A percentile compares a stretch with the other conserved stretches of the same genome.
Conservation (phyloP, 2,888 invertebrate species). For the Trissonchulus latispiculum region DNA sequence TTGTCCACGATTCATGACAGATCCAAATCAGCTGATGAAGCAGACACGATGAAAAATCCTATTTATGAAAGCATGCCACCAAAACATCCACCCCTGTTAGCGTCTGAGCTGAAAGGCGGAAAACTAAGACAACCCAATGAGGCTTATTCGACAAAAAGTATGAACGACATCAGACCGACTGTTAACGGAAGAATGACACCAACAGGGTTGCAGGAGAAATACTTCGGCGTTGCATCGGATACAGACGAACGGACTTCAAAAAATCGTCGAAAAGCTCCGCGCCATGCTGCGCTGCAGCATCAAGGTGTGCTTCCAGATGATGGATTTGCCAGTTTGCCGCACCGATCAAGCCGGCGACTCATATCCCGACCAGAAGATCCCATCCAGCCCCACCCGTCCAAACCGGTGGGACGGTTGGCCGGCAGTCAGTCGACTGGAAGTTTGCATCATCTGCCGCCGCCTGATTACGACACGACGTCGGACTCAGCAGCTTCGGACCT, state of each 20-base stretch:
- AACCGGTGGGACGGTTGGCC: background rate
- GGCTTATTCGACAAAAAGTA: background rate
- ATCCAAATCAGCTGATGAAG: background rate
- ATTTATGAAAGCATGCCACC: background rate
- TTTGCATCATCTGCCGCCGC: background rate
- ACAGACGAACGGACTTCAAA: background rate
- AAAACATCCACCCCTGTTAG: background rate
- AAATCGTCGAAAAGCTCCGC: background rate
- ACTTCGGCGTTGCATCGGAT: background rate
- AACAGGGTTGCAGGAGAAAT: background rate
- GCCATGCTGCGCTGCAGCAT: background rate
- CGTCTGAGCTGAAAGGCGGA: too few species aligned
- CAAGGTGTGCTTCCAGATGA: background rate
- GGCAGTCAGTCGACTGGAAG: background rate
- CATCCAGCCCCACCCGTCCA: background rate
- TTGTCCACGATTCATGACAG: background rate
- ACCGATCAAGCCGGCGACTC: background rate
- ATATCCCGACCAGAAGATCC: background rate
- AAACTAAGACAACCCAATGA: background rate
- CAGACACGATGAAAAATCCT: background rate
- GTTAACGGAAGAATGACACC: background rate
- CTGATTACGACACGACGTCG: background rate
- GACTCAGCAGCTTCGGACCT: background rate
- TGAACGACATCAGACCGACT: background rate
- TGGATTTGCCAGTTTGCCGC: background rate